Conservation (phyloP, 1,140 invertebrate species). For the Acromyrmex heyeri region DNA sequence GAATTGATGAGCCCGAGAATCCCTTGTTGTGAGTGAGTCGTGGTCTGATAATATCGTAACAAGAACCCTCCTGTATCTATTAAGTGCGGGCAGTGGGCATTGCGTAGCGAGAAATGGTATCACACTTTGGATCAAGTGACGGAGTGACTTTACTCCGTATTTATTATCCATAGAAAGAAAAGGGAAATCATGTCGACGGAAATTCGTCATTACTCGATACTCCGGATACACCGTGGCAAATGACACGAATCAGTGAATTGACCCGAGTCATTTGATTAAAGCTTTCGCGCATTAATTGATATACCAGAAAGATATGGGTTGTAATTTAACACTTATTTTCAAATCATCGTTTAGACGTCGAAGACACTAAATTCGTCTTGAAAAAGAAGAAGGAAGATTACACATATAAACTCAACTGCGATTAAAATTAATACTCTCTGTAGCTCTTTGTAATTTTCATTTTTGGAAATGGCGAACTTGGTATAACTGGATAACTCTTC, state of each 20-base stretch:
- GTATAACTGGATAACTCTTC: neutral
- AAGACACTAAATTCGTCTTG: neutral
- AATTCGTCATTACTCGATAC: slow-evolving; percentile 33
- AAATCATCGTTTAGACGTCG: neutral
- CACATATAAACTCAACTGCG: neutral
- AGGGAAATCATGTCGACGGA: slow-evolving; percentile 13
- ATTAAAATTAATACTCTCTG: neutral
- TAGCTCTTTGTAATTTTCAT: neutral
- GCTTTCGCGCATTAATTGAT: slow-evolving; percentile 2
- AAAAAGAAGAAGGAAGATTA: neutral
- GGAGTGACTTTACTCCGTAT: neutral
- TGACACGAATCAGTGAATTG: slow-evolving; percentile 31
- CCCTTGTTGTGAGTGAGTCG: neutral
- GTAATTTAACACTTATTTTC: neutral
- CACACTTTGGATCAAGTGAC: slow-evolving; percentile 56
- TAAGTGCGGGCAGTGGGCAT: slow-evolving; percentile 26
- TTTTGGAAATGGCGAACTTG: neutral
- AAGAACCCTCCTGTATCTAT: slow-evolving; percentile 54
- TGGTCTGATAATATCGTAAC: slow-evolving; percentile 37
- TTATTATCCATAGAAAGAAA: slow-evolving; percentile 25
- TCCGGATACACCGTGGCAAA: slow-evolving; percentile 6
- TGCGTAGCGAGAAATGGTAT: slow-evolving; percentile 56
- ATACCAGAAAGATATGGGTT: neutral
- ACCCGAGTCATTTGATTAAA: slow-evolving; percentile 21
- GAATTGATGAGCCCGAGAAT: slow-evolving; percentile 25